Evolutionary conservation across 1,140 invertebrate species (phyloP).

Genomic region (Parapsyche elsis): DNA sequence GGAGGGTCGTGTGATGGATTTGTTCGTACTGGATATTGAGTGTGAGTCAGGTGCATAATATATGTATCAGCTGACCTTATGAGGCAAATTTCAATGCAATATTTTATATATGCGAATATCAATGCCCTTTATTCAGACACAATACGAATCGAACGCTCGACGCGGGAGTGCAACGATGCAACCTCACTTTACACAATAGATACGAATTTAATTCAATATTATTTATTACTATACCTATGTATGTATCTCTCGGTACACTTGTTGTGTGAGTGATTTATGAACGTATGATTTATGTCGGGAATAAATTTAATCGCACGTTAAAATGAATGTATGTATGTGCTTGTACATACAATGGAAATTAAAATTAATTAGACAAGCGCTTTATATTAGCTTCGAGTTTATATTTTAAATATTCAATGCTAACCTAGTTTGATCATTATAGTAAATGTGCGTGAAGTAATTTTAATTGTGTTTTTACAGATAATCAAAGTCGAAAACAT

Average conservation of each 20-base stretch:
- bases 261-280: neutral
- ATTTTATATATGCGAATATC: constrained; percentile 46
- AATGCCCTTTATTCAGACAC: constrained; percentile 45
- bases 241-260: neutral
- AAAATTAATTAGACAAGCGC: neutral
- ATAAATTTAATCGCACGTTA: constrained; percentile 16
- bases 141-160: neutral
- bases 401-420: no score
- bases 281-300: neutral
- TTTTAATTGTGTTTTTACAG: no score
- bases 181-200: neutral
- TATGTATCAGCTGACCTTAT: constrained; percentile 44
- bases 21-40: neutral
- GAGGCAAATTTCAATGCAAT: constrained; percentile 48
- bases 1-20: no score
- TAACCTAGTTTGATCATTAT: no score
- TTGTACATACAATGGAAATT: neutral
- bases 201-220: no score
- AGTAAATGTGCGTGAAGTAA: no score
- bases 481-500: no score
- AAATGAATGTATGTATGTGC: neutral
- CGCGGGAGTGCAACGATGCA: constrained; percentile 22
- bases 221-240: neutral
- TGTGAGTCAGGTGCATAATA: constrained; percentile 38
- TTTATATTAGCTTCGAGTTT: neutral